Evolutionary conservation across 1,140 invertebrate genomes (phyloP).

Genomic region (Heterodera carotae): DNA sequence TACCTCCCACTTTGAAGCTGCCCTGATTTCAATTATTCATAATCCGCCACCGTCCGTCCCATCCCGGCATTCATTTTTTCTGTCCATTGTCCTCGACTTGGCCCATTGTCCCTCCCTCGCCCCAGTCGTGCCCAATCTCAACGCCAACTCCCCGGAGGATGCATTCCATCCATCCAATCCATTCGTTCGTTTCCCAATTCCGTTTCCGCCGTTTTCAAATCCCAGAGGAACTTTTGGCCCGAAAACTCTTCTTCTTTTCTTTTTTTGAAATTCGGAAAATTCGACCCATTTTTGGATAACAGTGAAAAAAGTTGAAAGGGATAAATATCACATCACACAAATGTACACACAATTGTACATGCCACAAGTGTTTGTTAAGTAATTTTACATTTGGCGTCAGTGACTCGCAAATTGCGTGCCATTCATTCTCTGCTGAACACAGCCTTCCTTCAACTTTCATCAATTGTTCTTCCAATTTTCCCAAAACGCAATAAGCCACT

Average conservation of each 20-base stretch:
- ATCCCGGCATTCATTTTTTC: too few relatives aligned
- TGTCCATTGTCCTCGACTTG: neutral
- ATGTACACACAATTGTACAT: too few relatives aligned
- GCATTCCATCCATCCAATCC: neutral
- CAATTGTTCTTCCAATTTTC: too few relatives aligned
- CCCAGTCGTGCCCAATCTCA: neutral
- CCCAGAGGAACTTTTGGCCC: conserved; percentile 6
- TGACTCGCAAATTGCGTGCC: neutral
- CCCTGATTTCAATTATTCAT: conserved; percentile 14
- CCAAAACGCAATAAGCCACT: too few relatives aligned
- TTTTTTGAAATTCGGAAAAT: too few relatives aligned
- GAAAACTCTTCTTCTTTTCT: conserved; percentile 1
- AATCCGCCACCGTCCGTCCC: neutral
- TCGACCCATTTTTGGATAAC: too few relatives aligned
- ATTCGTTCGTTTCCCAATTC: neutral
- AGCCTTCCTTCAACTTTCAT: too few relatives aligned
- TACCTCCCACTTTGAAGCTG: neutral
- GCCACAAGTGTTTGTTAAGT: too few relatives aligned
- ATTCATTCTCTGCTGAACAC: too few relatives aligned
- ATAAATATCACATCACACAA: too few relatives aligned
- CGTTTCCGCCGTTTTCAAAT: conserved; percentile 1
- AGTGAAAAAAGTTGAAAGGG: too few relatives aligned
- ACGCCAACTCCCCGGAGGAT: neutral
- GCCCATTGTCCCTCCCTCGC: neutral
- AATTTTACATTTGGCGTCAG: neutral